Evolutionary conservation across 2,797 vertebrate genomes (phyloP), one percentile per base, ranked within the genome.

Genomic region (Cyprinella venusta): DNA sequence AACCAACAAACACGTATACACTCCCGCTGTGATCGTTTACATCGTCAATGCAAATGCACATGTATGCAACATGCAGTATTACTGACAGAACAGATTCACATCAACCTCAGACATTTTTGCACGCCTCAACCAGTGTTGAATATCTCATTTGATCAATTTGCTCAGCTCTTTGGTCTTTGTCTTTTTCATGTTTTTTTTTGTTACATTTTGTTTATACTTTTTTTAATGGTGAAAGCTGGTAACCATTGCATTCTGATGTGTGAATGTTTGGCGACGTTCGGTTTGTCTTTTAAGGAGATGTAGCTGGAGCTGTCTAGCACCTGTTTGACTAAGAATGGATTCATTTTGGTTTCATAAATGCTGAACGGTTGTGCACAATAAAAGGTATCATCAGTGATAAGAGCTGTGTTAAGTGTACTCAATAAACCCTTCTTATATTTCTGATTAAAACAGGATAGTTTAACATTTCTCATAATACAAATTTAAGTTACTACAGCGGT

Each of bases 151-250:
- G 76, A 87, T 54, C 80, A 65, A 68, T 63, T 65, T 63, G 52
- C 72, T 70, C 52, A 75, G 69, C 83, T 82, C 40, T 74, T 74
- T 21, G 54, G 70, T 80, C 92, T 91, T 92, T 79, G 93, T 95
- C 91, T 93, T 93, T 92, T 91, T 91, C 91, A 91, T 93, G 94
- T 94, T 93, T 90, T 91, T 89, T 83, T 92, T 88, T 86, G 84
- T 84, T 82, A 84, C 93, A 90, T 90, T 90, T 94, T 93, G 59
- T 84, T 85, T 76, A 72, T 76, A 83, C 69, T 82, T 87, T 82
- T 74, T 86, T 77, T 74, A 71, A 79, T 59, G 65, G 77, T 79
- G 83, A 75, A 85, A 70, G 42, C 64, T 76, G 69, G 61, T 70
- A 71, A 76, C 70, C 48, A 38, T 83, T 87, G 74, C 42, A 71